Base-by-base conservation (phyloP, 2,113 vertebrate genomes). In the Panthera leo region DNA sequence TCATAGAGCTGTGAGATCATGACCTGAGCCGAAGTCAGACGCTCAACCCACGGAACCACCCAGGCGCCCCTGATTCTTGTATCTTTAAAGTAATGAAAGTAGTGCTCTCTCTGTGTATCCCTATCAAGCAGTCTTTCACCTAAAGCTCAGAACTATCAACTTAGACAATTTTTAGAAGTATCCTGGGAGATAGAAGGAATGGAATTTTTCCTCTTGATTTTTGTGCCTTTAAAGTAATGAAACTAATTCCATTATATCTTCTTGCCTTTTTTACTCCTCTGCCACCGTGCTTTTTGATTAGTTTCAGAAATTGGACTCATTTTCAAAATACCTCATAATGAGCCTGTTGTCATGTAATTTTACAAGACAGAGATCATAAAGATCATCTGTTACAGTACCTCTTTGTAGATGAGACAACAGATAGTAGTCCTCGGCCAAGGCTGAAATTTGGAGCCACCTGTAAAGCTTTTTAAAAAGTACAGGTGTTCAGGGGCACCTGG, bases 101-200 rank as follows among this genome's bases (percentile, higher is more conserved):
- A 39, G 53, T 73, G 39, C 36, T 25, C 0, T 94, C 0, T 27
- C 14, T 94, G 58, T 96, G 21, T 94, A 63, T 86, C 15, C n/a
- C 31, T 93, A 11, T 83, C 31, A 11, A n/a, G 67, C 34, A 71
- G 9, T 73, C 96, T 91, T 95, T 95, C 15, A 45, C 6, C 21
- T 70, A 85, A 93, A 85, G 23, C 7, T 65, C 3, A 75, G 39
- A 67, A n/a, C 8, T 48, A 10, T 76, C 61, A 78, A 36, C 31
- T 53, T 78, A 71, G 42, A 85, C 9, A 67, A 8, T 94, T 96
- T 91, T 94, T 45, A 86, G 63, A 91, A 91, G 6, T 83, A 61
- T 88, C 95, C 76, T 97, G 65, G 65, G 27, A 71, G 85, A 73
- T 68, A 65, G 78, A 89, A 97, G 84, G 34, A 55, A 79, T 84